These are phyloP conservation scores for Drosophila truncata DNA, from an alignment of 1,140 invertebrate genomes.

Conservation along the genomic window DNA sequence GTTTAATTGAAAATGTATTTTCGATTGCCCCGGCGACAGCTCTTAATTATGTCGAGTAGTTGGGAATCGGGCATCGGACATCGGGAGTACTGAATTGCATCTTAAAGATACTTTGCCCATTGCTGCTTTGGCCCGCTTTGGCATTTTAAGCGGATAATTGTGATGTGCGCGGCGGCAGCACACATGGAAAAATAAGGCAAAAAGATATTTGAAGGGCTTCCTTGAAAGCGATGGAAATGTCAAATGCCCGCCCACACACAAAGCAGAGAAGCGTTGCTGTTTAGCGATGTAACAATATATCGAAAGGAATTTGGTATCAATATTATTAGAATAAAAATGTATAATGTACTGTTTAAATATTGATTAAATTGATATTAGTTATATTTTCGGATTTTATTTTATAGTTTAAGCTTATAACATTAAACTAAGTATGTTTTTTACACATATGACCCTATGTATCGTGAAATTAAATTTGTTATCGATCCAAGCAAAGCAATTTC, in stretches of 20 bases:
- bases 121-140: conserved; percentile 73
- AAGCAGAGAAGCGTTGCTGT: background rate
- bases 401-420: background rate
- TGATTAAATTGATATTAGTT: background rate
- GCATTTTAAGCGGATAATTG: conserved; percentile 81
- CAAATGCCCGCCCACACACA: conserved; percentile 41
- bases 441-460: background rate
- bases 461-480: background rate
- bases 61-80: background rate
- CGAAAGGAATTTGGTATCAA: background rate
- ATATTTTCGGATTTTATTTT: background rate
- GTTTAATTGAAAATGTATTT: conserved; percentile 72
- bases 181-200: conserved; percentile 72
- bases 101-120: conserved; percentile 79
- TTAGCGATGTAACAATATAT: background rate
- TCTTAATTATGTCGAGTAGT: conserved; percentile 58
- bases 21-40: conserved; percentile 41
- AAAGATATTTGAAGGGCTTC: conserved; percentile 82
- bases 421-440: background rate
- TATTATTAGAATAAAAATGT: background rate
- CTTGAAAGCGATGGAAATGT: conserved; percentile 58
- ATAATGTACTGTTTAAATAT: background rate
- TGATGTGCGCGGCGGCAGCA: conserved; percentile 36
- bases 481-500: background rate
- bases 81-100: conserved; percentile 56